Evolutionary conservation across 2,888 invertebrate genomes (phyloP).

Genomic region (Cybosia mesomella): DNA sequence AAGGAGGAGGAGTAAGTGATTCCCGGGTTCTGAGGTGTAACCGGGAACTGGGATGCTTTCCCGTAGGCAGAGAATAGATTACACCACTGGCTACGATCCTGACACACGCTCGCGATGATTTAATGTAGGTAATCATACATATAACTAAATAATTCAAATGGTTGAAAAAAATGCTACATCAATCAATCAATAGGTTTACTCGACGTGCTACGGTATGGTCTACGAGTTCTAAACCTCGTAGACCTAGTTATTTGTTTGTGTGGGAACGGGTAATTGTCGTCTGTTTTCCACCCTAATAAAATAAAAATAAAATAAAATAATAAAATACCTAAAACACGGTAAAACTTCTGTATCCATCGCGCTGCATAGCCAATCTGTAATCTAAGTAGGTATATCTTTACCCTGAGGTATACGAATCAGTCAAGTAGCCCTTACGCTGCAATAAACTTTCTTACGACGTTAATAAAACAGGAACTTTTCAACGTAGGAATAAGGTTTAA

Average conservation of each 20-base stretch:
- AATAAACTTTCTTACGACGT: slow-evolving; percentile 33
- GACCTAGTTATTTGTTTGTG: background rate
- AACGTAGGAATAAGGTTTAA: slow-evolving; percentile 24
- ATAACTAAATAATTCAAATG: too few relatives aligned
- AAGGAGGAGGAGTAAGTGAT: too few relatives aligned
- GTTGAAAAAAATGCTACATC: too few relatives aligned
- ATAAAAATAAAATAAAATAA: too few relatives aligned
- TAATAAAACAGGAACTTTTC: slow-evolving; percentile 21
- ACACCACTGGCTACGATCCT: too few relatives aligned
- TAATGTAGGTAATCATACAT: too few relatives aligned
- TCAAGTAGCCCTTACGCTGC: slow-evolving; percentile 36
- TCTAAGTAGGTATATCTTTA: slow-evolving; percentile 36
- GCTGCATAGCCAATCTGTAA: slow-evolving; percentile 35
- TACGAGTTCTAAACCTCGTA: background rate
- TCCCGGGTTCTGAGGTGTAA: too few relatives aligned
- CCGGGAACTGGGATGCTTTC: too few relatives aligned
- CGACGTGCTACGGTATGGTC: background rate
- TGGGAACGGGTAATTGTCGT: too few relatives aligned
- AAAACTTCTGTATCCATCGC: slow-evolving; percentile 30
- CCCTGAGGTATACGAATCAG: slow-evolving; percentile 29
- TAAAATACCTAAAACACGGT: slow-evolving; percentile 18
- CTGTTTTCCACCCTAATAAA: too few relatives aligned
- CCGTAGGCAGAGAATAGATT: too few relatives aligned
- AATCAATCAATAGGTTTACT: background rate
- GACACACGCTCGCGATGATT: too few relatives aligned